Conservation (phyloP, 2,113 vertebrate species). For the Alexandromys fortis region DNA sequence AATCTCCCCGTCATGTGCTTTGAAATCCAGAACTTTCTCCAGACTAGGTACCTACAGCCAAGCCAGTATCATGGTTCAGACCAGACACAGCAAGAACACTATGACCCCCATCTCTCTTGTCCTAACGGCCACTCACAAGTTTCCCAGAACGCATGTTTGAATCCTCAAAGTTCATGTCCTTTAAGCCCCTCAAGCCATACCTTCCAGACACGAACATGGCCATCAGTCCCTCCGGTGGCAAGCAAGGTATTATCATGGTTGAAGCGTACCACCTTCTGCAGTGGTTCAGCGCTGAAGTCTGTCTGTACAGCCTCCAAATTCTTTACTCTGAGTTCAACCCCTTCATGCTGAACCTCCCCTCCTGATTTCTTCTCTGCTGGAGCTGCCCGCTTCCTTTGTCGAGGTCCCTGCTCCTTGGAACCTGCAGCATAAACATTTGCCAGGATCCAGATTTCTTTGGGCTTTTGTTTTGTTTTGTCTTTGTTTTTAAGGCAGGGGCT, state of each 20-base stretch:
- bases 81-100: background rate
- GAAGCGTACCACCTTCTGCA: slow-evolving; percentile 95
- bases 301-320: slow-evolving; percentile 89
- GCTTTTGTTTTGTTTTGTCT: background rate
- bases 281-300: slow-evolving; percentile 91
- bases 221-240: slow-evolving; percentile 93
- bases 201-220: slow-evolving; percentile 94
- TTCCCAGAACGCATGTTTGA: background rate
- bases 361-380: slow-evolving; percentile 60
- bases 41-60: slow-evolving; percentile 91
- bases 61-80: background rate
- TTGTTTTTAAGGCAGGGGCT: background rate
- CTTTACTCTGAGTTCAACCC: slow-evolving; percentile 85
- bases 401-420: slow-evolving; percentile 77
- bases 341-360: slow-evolving; percentile 79
- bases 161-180: background rate
- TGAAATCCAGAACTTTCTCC: slow-evolving; percentile 93
- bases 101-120: background rate
- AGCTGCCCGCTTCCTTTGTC: slow-evolving; percentile 75
- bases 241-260: slow-evolving; percentile 89
- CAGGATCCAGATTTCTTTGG: background rate
- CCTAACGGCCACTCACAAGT: background rate
- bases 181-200: slow-evolving; percentile 76
- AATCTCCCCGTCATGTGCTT: slow-evolving; percentile 93
- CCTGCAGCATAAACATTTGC: slow-evolving; percentile 70